These are phyloP conservation scores for Bos indicus DNA, from an alignment of 2,113 vertebrate genomes.

Conservation along the genomic window DNA sequence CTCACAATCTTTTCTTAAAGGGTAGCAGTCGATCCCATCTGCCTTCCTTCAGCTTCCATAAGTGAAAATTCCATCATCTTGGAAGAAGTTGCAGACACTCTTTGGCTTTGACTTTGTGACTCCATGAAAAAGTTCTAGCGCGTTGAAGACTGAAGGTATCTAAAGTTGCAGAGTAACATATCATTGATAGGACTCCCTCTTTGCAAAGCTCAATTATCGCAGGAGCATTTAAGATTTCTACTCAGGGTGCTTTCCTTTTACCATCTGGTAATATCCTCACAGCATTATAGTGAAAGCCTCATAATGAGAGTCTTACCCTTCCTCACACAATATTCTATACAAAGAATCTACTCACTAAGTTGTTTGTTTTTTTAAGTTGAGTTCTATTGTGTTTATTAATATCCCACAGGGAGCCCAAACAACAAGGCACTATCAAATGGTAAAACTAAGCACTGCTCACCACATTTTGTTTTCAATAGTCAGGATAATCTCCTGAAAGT, in stretches of 20 bases:
- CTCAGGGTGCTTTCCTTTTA: not conserved
- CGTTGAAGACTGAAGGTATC: not conserved
- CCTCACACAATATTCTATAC: not conserved
- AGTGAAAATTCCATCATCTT: not conserved
- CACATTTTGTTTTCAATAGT: not conserved
- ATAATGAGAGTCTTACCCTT: not conserved
- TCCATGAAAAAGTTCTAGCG: not conserved
- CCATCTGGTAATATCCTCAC: not conserved
- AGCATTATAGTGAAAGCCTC: not conserved
- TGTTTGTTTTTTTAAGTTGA: not conserved
- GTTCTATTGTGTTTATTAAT: not conserved
- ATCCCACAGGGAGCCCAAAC: not conserved
- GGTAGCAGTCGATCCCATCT: accelerated
- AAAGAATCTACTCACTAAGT: not conserved
- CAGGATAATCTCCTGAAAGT: conserved; percentile 4
- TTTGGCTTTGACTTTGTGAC: not conserved
- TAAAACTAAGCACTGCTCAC: not conserved
- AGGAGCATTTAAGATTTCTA: not conserved
- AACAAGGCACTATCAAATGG: not conserved
- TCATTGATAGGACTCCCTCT: not conserved
- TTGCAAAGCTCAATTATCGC: not conserved
- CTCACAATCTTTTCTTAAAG: not conserved
- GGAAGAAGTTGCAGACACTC: not conserved
- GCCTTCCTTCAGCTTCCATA: not conserved
- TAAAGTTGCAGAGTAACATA: not conserved